Evolutionary conservation across 2,113 vertebrate genomes (phyloP), one percentile per base, ranked within the genome.

Genomic region (Strigops habroptila): DNA sequence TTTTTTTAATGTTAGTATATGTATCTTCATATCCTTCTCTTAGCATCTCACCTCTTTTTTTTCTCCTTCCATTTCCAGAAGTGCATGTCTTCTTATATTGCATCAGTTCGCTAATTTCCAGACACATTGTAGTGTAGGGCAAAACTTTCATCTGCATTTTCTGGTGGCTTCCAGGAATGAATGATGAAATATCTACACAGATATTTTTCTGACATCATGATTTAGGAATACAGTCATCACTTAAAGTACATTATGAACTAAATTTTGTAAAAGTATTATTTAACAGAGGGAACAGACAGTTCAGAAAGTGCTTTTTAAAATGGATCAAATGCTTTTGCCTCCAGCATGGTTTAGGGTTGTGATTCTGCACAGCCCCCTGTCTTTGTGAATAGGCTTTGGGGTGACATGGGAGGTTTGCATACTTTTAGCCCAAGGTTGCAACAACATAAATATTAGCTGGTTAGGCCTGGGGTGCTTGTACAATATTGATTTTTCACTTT

Each of bases 141-240:
- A 92, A 89, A 93, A 86, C 94, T 96, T 97, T 96, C 75, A 24
- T 18, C 91, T 33, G 27, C 48, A 17, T 79, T 91, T 81, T 62
- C 24, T 90, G 22, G 77, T 83, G 73, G 39, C 80, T 97, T 95
- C 90, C 78, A 79, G 93, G 87, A 95, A 65, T 60, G 70, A 95
- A 41, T 83, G 51, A 83, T 93, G 88, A 91, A 91, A 85, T 88
- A 95, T 44, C 37, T 48, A 13, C 75, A 44, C 13, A 68, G 53
- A n/a, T n/a, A 33, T 62, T 75, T 79, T 62, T 37, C 25, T 60
- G 5, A 86, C 24, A 55, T 14, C 30, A 69, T 22, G 9, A 60
- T n/a, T 69, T 79, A 60, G 70, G 31, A 70, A 57, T 41, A 62
- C 11, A 64, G 27, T 30, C 5, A 19, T 30, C 48, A 67, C 30